Base-by-base conservation (phyloP, 1,140 invertebrate genomes). In the Ylistrum balloti region DNA sequence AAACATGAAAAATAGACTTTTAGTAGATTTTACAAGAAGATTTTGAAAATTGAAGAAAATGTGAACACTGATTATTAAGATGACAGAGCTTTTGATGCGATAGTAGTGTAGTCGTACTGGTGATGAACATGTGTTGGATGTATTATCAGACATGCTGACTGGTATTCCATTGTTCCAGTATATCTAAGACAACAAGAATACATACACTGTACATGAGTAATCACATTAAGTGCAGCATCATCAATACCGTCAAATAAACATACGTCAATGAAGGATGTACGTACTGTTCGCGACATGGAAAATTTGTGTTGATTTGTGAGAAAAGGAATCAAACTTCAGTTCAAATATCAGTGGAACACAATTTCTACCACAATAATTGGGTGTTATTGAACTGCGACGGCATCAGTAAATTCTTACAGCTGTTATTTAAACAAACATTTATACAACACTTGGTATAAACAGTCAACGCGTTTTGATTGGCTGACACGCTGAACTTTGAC, bases 151-250 rank as follows among this genome's bases (percentile, higher is more conserved):
- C 56, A 74, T 74, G 56, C n/a, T 28, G 22, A 11, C 56, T 3
- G 22, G 56, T 74, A 28, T 45, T 45, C 41, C 41, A 45, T 74
- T 74, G 56, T 74, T 74, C n/a, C 56, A 74, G 56, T 74, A 74
- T 5, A 28, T 28, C 56, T 28, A 9, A 74, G 56, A 74, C n/a
- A 28, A n/a, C 56, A 17, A n/a, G n/a, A n/a, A n/a, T 74, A 74
- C 56, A 74, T 28, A 74, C 41, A 1, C 7, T 13, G 41, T 45
- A 45, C 41, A 45, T 45, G 41, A 17, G 41, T 45, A 45, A 45
- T 45, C 41, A 13, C 56, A n/a, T 74, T 28, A 28, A 28, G 3
- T 74, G 56, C 11, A 28, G 41, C 56, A 5, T 74, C 56, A 28
- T 74, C 22, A n/a, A 74, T 11, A 74, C 56, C n/a, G n/a, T n/a